Evolutionary conservation across 2,888 invertebrate genomes (phyloP), one percentile per base, ranked within the genome.

Genomic region (Drosophila lutescens): DNA sequence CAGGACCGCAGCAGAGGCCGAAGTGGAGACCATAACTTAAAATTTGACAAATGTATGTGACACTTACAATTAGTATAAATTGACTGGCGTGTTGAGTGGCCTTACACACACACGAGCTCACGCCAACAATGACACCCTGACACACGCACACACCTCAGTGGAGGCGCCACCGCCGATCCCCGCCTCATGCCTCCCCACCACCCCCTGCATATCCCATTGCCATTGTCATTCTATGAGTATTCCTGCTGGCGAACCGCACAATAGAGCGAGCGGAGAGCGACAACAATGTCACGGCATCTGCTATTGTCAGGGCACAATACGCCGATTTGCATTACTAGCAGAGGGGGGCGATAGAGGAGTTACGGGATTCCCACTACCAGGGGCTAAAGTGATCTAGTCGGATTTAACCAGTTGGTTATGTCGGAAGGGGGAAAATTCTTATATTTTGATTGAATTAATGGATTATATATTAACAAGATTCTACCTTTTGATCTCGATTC

Each of bases 51-150:
- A 86, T 86, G 85, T 87, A 86, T 86, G 79, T 86, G 85, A 86
- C 85, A 88, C 80, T 85, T 86, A 88, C 85, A 86, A 86, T 86
- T 86, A 86, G 89, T 88, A 86, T 86, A 88, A 86, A 88, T 86
- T 88, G 85, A 85, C 83, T 87, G 85, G 87, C 89, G 85, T 88
- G 84, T 88, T 88, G 89, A 88, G 87, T 86, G 88, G 74, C 78
- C 84, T 17, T 32, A 54, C 85, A 76, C 86, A 82, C 82, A 78
- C 80, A 67, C 78, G 15, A 49, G 30, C 32, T 47, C 30, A 32
- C 49, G n/a, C 49, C 34, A 61, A 71, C 53, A 47, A 53, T 50
- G 15, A 60, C 41, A 41, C 57, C 47, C 58, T 50, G 32, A 38
- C 41, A 65, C 58, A 50, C 51, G 17, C 46, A 50, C 40, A 58